These are phyloP conservation scores for Drosophila leonis DNA, from an alignment of 2,888 invertebrate species.

Conservation along the genomic window DNA sequence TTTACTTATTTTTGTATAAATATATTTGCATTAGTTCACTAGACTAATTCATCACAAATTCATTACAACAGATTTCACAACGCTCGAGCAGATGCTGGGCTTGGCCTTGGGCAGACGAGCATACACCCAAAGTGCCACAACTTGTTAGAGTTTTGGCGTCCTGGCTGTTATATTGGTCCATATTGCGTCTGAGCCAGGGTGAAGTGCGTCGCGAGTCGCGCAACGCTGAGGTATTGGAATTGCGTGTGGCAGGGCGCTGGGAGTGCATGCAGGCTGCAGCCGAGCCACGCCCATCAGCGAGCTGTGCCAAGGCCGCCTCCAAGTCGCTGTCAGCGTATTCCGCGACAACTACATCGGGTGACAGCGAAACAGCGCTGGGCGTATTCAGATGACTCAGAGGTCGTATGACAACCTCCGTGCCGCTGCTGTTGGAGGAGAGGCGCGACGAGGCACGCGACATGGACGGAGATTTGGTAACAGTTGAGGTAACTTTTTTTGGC, in stretches of 20 bases:
- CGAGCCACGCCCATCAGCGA: conserved; percentile 52
- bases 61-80: conserved; percentile 80
- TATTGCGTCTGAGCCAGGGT: conserved; percentile 63
- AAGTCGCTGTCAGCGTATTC: conserved; percentile 58
- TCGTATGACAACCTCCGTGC: conserved; percentile 62
- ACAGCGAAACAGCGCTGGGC: conserved; percentile 53
- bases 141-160: conserved; percentile 40
- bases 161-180: conserved; percentile 35
- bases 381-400: conserved; percentile 66
- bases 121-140: conserved; percentile 34
- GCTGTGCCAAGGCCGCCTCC: conserved; percentile 53
- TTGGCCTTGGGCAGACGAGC: conserved; percentile 16
- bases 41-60: conserved; percentile 70
- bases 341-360: conserved; percentile 60
- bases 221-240: conserved; percentile 54
- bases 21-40: not conserved
- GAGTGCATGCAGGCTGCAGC: conserved; percentile 47
- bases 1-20: not conserved
- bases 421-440: conserved; percentile 54
- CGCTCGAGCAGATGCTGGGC: conserved; percentile 64
- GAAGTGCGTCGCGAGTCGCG: conserved; percentile 66
- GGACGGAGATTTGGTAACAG: conserved; percentile 36
- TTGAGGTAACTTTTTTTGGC: conserved; percentile 6
- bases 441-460: conserved; percentile 49
- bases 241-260: conserved; percentile 46